Conservation (phyloP, 2,888 invertebrate genomes). For the Scelioninae gen. 2 region DNA sequence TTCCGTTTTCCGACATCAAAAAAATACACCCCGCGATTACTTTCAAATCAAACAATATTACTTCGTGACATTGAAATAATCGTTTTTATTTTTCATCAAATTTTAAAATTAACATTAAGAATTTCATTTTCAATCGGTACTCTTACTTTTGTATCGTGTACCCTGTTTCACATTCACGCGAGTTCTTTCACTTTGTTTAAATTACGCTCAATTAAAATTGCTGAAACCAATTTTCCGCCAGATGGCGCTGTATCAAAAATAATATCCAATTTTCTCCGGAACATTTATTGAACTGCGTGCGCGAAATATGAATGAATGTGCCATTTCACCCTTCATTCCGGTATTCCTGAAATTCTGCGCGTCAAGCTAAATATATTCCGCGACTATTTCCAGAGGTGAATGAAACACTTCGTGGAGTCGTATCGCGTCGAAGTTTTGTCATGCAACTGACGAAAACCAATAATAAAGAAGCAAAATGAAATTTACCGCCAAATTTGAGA, state of each 20-base stretch:
- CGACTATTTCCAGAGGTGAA: slow-evolving; percentile 73
- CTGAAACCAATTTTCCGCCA: neutral
- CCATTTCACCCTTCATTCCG: slow-evolving; percentile 50
- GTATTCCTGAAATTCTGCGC: slow-evolving; percentile 52
- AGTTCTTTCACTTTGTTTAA: too few relatives aligned
- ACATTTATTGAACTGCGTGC: slow-evolving; percentile 39
- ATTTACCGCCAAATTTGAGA: too few relatives aligned
- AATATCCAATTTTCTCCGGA: slow-evolving; percentile 33
- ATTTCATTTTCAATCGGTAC: too few relatives aligned
- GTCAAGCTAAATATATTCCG: slow-evolving; percentile 70
- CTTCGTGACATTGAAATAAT: too few relatives aligned
- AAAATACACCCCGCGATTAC: too few relatives aligned
- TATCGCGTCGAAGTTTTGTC: slow-evolving; percentile 23
- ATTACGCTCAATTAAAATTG: neutral
- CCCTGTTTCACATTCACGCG: too few relatives aligned
- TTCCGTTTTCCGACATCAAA: neutral
- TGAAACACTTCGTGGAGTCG: slow-evolving; percentile 65
- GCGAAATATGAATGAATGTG: slow-evolving; percentile 59
- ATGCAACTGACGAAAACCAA: too few relatives aligned
- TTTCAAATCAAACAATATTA: too few relatives aligned
- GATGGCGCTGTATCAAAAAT: slow-evolving; percentile 13
- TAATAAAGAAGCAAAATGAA: too few relatives aligned
- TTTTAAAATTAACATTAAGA: too few relatives aligned
- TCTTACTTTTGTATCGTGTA: too few relatives aligned
- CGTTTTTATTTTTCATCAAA: too few relatives aligned